Evolutionary conservation across 2,888 invertebrate species (phyloP), one percentile per base, ranked within the genome.

Genomic region (Myopa tessellatipennis): DNA sequence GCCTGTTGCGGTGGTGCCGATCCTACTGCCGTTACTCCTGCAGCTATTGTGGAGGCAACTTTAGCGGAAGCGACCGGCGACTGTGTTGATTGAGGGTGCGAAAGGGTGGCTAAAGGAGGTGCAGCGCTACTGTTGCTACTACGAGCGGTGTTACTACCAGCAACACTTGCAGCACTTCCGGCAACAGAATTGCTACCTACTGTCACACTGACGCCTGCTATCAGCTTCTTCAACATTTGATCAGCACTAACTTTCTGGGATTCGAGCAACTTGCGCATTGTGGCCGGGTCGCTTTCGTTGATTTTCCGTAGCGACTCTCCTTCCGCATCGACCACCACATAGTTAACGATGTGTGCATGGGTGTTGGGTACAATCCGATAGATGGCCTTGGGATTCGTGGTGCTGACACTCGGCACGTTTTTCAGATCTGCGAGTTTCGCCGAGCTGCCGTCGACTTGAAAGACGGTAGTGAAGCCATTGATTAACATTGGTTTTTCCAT

Each of bases 311-410:
- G 79, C 4, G 88, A 85, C 4, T 87, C 85, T 4, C 86, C 85
- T 40, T 84, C 86, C 10, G 86, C 85, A 68, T 89, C 88, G 1
- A 88, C 83, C 4, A 88, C 85, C 38, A 89, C 87, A 76, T 88
- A 89, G 72, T 87, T 88, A 1, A 88, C 85, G n/a, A 88, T 85
- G 38, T 88, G 88, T 0, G 87, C 88, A 80, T 89, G 88, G 1
- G 89, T 87, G 73, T 87, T 89, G 0, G 88, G 89, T n/a, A 88
- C 86, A 26, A 88, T 86, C 8, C 88, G 85, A 77, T 85, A 88
- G 0, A 88, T 85, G 0, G 85, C 80, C 70, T 85, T 84, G 0
- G 78, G 75, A 3, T 67, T 75, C 18, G 3, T 76, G 75, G 4
- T 60, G 3, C n/a, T 10, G 50, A 65, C 12, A 10, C 77, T 76